Evolutionary conservation across 2,888 invertebrate species (phyloP).

Genomic region (Dryococelus australis): DNA sequence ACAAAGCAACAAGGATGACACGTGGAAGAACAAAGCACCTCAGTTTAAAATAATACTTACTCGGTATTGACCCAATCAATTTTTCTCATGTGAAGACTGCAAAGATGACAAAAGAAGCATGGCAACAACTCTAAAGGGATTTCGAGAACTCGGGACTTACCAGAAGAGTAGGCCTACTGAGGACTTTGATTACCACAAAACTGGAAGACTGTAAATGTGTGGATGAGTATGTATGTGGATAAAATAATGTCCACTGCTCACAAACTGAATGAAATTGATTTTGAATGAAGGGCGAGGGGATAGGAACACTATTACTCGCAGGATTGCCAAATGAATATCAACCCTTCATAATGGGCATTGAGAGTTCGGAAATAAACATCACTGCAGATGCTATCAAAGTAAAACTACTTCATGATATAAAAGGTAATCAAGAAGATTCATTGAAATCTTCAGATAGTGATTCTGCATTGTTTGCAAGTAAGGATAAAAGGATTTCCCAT

Average conservation of each 20-base stretch:
- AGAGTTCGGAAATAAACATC: too few relatives aligned
- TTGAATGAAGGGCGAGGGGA: background rate
- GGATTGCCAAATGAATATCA: background rate
- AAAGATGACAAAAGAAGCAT: background rate
- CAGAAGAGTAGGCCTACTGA: background rate
- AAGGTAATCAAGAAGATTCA: background rate
- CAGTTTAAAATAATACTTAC: background rate
- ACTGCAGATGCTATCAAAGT: too few relatives aligned
- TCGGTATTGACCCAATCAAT: background rate
- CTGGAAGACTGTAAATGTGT: background rate
- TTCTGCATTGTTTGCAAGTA: too few relatives aligned
- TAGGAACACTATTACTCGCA: background rate
- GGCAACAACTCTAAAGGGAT: background rate
- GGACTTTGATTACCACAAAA: background rate
- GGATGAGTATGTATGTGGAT: too few relatives aligned
- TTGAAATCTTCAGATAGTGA: too few relatives aligned
- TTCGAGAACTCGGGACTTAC: background rate
- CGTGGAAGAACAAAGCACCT: background rate
- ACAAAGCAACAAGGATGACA: background rate
- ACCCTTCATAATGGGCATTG: too few relatives aligned
- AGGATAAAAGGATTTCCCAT: too few relatives aligned
- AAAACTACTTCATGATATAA: too few relatives aligned
- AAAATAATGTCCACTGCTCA: background rate
- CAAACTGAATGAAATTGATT: background rate
- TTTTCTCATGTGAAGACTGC: background rate